Evolutionary conservation across 1,140 invertebrate species (phyloP), one percentile per base, ranked within the genome.

Genomic region (Ceratina japonica): DNA sequence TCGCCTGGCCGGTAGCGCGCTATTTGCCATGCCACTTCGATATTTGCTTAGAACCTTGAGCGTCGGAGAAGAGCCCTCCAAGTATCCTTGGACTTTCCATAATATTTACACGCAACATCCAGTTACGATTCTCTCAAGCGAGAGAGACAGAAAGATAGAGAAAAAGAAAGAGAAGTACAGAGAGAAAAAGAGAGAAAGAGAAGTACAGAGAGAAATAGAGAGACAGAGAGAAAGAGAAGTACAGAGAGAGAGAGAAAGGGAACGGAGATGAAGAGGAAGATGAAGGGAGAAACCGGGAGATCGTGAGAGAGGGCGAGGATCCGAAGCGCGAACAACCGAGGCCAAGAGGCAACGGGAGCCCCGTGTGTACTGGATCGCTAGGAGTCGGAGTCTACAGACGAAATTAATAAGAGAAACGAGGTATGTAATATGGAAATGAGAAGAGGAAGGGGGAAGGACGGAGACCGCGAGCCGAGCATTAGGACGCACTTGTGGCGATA

Each of bases 61-160:
- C 77, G 63, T n/a, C 73, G 56, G 10, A 75, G 77, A 70, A 80
- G 74, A 61, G 24, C 69, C 66, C 82, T 84, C 80, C 59, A 85
- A 80, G 87, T 79, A 87, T 87, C 75, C 84, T 86, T 81, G 81
- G 78, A 75, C 81, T 68, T 79, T 71, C 71, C 78, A 87, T 79
- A 88, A 89, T 89, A 88, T 89, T 89, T 88, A 87, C 87, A 76
- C 70, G 81, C 79, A 86, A 87, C 83, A 87, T 82, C 70, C 78
- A 75, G 84, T 86, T 87, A 85, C 81, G 82, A 86, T 82, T 87
- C 73, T 74, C 65, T 75, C 73, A 68, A 66, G 61, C 61, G 52
- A 54, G 52, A 54, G 52, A n/a, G n/a, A n/a, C n/a, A n/a, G n/a
- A n/a, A n/a, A n/a, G n/a, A n/a, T n/a, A n/a, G n/a, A n/a, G n/a